These are phyloP conservation scores for Poecilia velifera DNA, from an alignment of 2,797 vertebrate genomes.

Conservation along the genomic window DNA sequence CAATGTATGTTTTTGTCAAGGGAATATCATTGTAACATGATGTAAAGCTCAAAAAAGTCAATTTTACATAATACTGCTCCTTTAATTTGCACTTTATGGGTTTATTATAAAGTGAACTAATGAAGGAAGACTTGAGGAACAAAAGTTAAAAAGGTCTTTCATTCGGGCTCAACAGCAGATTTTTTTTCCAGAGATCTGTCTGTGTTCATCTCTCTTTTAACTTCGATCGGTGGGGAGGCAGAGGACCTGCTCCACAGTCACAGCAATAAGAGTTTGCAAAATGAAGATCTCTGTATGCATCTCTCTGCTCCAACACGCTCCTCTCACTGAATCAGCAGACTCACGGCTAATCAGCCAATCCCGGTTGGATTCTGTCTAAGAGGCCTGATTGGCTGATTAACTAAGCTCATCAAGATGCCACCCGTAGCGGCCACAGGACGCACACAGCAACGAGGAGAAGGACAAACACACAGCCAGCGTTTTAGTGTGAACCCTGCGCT, in stretches of 20 bases:
- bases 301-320: slow-evolving; percentile 38
- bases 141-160: slow-evolving; percentile 36
- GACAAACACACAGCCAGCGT: slow-evolving; percentile 20
- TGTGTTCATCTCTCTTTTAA: slow-evolving; percentile 4
- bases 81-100: slow-evolving; percentile 43
- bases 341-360: slow-evolving; percentile 74
- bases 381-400: slow-evolving; percentile 77
- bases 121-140: slow-evolving; percentile 1
- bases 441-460: slow-evolving; percentile 4
- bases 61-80: too few species aligned
- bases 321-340: slow-evolving; percentile 46
- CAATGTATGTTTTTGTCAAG: too few species aligned
- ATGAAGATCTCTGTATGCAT: slow-evolving; percentile 41
- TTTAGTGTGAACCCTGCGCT: slow-evolving; percentile 20
- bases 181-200: background rate
- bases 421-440: slow-evolving; percentile 39
- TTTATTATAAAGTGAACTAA: slow-evolving; percentile 22
- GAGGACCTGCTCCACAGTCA: slow-evolving; percentile 27
- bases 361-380: slow-evolving; percentile 70
- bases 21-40: too few species aligned
- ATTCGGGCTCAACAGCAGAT: slow-evolving; percentile 20
- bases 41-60: too few species aligned
- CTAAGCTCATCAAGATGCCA: slow-evolving; percentile 69
- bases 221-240: background rate
- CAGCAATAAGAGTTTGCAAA: slow-evolving; percentile 63